These are phyloP conservation scores for Schizotus pectinicornis DNA, from an alignment of 2,888 invertebrate genomes.

Conservation along the genomic window DNA sequence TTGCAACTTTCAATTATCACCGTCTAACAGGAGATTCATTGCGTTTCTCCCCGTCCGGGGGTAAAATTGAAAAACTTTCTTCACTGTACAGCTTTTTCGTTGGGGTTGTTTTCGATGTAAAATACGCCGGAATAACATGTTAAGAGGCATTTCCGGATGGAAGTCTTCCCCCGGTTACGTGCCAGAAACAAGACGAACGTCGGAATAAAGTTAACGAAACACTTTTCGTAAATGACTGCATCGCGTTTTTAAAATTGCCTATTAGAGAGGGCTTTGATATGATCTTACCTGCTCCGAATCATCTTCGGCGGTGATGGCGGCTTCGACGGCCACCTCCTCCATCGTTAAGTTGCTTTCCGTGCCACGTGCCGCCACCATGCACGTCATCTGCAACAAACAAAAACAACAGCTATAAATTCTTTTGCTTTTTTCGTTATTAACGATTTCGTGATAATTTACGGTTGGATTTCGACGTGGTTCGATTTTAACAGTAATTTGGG, in stretches of 20 bases:
- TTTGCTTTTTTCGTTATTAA: neutral
- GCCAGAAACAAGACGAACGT: conserved; percentile 3
- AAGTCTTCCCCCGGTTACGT: conserved; percentile 1
- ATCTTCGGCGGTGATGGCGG: conserved; percentile 40
- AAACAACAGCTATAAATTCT: neutral
- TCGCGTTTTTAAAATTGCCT: conserved; percentile 39
- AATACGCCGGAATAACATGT: conserved; percentile 10
- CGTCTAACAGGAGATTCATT: too few relatives aligned
- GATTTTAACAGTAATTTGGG: too few relatives aligned
- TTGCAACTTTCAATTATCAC: too few relatives aligned
- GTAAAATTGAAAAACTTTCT: too few relatives aligned
- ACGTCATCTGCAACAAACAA: conserved; percentile 44
- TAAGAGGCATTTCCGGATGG: conserved; percentile 4
- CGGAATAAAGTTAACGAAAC: conserved; percentile 24
- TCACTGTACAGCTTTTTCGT: too few relatives aligned
- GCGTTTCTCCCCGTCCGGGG: too few relatives aligned
- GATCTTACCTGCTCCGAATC: conserved; percentile 46
- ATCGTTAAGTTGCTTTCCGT: conserved; percentile 44
- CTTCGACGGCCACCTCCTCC: conserved; percentile 41
- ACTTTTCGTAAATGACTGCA: conserved; percentile 34
- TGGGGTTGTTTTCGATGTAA: too few relatives aligned
- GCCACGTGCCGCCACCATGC: conserved; percentile 40
- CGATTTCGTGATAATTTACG: too few relatives aligned
- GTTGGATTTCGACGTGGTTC: too few relatives aligned
- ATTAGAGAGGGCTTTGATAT: conserved; percentile 19